A percentile compares a stretch with the other conserved stretches of the same genome.
These are phyloP conservation scores for Plectropomus leopardus DNA, from an alignment of 2,113 vertebrate species.

Conservation along the genomic window DNA sequence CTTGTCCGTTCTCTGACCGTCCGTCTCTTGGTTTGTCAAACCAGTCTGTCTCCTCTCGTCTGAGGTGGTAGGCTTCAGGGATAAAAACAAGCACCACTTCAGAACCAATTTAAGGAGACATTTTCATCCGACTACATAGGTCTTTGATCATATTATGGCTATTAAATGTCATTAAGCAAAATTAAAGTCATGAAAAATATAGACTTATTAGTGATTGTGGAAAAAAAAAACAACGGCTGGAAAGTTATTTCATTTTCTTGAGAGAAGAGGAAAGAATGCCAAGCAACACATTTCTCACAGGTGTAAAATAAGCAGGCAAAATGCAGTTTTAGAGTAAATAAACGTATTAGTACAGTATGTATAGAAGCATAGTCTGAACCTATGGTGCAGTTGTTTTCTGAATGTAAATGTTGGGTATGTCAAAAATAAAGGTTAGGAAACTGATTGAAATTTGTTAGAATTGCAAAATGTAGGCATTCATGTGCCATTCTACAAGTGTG, in stretches of 20 bases:
- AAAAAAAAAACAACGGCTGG: neutral
- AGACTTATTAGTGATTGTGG: slow-evolving; percentile 10
- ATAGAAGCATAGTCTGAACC: slow-evolving; percentile 13
- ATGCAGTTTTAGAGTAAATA: slow-evolving; percentile 26
- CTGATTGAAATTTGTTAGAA: neutral
- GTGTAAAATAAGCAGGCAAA: slow-evolving; percentile 28
- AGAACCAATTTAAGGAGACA: slow-evolving; percentile 79
- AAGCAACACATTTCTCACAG: slow-evolving; percentile 19
- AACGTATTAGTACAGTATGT: slow-evolving; percentile 34
- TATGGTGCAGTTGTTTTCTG: neutral
- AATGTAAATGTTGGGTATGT: slow-evolving; percentile 68
- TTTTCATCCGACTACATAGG: slow-evolving; percentile 23
- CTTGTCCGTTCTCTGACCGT: slow-evolving; percentile 92
- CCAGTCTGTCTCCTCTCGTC: slow-evolving; percentile 97
- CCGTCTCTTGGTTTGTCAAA: slow-evolving; percentile 97
- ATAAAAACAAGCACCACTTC: slow-evolving; percentile 84
- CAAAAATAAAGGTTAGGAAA: too few relatives aligned
- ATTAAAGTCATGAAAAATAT: neutral
- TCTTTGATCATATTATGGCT: slow-evolving; percentile 1
- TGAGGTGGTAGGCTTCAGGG: slow-evolving; percentile 95
- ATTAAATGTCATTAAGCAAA: slow-evolving; percentile 16
- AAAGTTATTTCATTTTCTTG: slow-evolving; percentile 13
- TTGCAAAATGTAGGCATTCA: neutral
- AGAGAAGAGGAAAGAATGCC: slow-evolving; percentile 2
- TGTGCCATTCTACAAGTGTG: neutral